Conservation (phyloP, 2,797 vertebrate genomes). For the Capromys pilorides region DNA sequence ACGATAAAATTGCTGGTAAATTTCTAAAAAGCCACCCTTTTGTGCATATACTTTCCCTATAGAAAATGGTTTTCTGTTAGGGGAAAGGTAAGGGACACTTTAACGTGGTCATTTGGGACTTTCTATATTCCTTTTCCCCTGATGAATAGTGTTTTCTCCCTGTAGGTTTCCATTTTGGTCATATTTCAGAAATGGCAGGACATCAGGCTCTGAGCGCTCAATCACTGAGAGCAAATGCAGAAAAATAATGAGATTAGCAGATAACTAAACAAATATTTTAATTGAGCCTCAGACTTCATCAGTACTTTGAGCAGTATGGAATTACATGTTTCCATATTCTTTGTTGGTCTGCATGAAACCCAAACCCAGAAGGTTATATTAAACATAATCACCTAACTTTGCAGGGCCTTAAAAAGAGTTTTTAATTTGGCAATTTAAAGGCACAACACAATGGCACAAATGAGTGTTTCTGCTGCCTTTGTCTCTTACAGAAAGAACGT, state of each 20-base stretch:
- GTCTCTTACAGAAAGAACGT: constrained; percentile 54
- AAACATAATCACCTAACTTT: constrained; percentile 57
- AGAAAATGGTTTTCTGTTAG: constrained; percentile 71
- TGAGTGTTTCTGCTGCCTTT: constrained; percentile 38
- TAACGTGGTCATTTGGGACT: not conserved
- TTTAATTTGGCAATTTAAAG: constrained; percentile 54
- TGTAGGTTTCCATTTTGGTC: constrained; percentile 62
- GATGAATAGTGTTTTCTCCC: constrained; percentile 2
- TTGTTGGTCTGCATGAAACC: constrained; percentile 61
- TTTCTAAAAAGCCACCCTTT: constrained; percentile 73
- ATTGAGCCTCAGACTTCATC: constrained; percentile 56
- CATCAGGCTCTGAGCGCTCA: constrained; percentile 16
- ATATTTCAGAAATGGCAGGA: constrained; percentile 72
- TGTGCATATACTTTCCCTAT: constrained; percentile 67
- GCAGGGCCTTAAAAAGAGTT: not conserved
- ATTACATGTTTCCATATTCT: constrained; percentile 69
- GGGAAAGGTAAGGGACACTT: constrained; percentile 37
- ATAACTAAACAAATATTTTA: constrained; percentile 81
- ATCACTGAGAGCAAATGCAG: constrained; percentile 23
- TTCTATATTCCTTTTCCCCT: not conserved
- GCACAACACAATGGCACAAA: not conserved
- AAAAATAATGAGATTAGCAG: constrained; percentile 74
- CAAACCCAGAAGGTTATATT: constrained; percentile 55
- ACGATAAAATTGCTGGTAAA: constrained; percentile 77
- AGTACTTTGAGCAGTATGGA: constrained; percentile 50